Percentiles rank a stretch among this genome's conserved stretches.
These are phyloP conservation scores for Myotis vivesi DNA, from an alignment of 2,797 vertebrate species.

Conservation along the genomic window DNA sequence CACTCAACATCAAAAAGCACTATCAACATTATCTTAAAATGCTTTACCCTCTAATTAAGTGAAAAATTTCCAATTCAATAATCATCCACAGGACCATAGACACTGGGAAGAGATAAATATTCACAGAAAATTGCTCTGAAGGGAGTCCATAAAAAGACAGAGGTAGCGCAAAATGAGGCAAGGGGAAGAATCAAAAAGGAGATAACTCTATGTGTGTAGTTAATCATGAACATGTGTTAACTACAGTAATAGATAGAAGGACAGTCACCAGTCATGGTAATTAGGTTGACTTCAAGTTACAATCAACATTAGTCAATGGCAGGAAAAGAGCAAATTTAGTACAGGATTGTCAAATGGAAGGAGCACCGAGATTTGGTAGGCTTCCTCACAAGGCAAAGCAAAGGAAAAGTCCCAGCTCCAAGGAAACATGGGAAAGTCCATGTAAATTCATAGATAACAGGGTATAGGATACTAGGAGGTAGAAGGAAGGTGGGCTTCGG, in stretches of 20 bases:
- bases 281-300: background rate
- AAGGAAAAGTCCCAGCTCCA: background rate
- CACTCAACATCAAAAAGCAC: background rate
- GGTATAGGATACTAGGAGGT: background rate
- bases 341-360: background rate
- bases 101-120: conserved; percentile 12
- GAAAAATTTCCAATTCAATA: conserved; percentile 11
- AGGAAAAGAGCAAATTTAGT: background rate
- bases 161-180: background rate
- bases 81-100: background rate
- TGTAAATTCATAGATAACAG: background rate
- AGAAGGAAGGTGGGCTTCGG: background rate
- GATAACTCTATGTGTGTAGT: background rate
- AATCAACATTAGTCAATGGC: background rate
- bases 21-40: conserved; percentile 34
- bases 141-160: background rate
- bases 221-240: background rate
- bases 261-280: background rate
- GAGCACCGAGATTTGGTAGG: background rate
- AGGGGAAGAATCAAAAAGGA: background rate
- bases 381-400: background rate
- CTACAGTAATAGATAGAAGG: background rate
- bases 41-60: conserved; percentile 4
- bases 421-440: background rate
- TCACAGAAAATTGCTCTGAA: background rate